Base-by-base conservation (phyloP, 2,797 vertebrate genomes). In the Macropus fuliginosus region DNA sequence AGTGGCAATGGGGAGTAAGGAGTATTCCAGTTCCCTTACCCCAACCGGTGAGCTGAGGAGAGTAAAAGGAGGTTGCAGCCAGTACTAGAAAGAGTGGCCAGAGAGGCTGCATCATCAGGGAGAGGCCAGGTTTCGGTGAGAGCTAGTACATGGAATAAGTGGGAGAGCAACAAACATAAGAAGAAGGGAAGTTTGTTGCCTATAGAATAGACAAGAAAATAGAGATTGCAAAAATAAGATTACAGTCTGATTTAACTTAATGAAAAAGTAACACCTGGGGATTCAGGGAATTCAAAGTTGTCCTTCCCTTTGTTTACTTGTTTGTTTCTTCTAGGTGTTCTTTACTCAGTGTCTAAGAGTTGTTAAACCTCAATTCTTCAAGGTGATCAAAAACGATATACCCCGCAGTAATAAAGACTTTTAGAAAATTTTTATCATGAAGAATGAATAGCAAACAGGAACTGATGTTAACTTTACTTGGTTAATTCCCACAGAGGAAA, bases 291-390 rank as follows among this genome's bases (percentile, higher is more conserved):
- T 59, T 62, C 31, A 62, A 62, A 34, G 31, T 62, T 62, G 59
- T 12, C 4, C 57, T 14, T 62, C 31, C 13, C 59, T 31, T 13
- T 62, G 96, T 52, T 55, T 0, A 4, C 1, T 28, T 28, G 46
- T 96, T 81, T 94, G 57, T 50, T 96, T 31, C 92, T 96, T 95
- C 90, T 97, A 99, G 98, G 99, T 96, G 98, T 98, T 91, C 92
- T 98, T 1, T 99, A 98, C 94, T 99, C 99, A 56, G 98, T 99
- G 98, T 99, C 98, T 94, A 98, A 98, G 87, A 98, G 99, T 94
- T 98, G 94, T 99, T 91, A 98, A 98, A 95, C 98, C 98, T n/a
- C 95, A 93, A 54, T 93, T 97, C 96, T 94, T 96, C 92, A 62
- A 28, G 92, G 54, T 29, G 31, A 93, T 97, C 56, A 57, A 46